Percentiles rank a stretch among this genome's conserved stretches.
phyloP scores from a whole-genome alignment of 2,888 invertebrate species.

The Lamellibrachia satsuma region DNA sequence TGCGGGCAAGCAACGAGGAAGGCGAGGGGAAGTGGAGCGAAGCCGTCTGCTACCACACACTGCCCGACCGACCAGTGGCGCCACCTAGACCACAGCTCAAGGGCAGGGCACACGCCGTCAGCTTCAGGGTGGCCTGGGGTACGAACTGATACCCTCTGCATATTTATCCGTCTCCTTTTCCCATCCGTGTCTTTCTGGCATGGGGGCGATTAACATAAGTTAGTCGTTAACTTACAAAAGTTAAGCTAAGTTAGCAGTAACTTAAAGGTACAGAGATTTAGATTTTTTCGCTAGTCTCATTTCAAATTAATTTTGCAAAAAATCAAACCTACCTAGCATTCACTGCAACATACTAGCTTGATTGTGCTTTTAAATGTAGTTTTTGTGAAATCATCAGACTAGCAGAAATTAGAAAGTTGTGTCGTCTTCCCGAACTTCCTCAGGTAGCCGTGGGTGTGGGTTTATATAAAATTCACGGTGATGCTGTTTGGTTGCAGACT shows the following conservation, averaged over 20 bases:
- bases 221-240: too few relatives aligned
- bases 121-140: conserved; percentile 83
- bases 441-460: background rate
- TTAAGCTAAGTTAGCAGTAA: too few relatives aligned
- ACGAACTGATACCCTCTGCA: conserved; percentile 35
- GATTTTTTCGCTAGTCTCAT: too few relatives aligned
- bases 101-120: conserved; percentile 82
- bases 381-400: background rate
- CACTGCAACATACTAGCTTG: too few relatives aligned
- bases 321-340: too few relatives aligned
- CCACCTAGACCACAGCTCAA: conserved; percentile 82
- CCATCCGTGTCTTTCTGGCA: background rate
- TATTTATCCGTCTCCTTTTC: background rate
- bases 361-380: background rate
- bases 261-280: too few relatives aligned
- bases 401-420: too few relatives aligned
- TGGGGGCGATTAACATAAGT: too few relatives aligned
- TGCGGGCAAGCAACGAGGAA: conserved; percentile 83
- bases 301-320: too few relatives aligned
- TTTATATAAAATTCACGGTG: background rate
- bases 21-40: conserved; percentile 85
- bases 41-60: conserved; percentile 71
- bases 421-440: too few relatives aligned
- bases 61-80: conserved; percentile 80
- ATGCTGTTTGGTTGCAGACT: conserved; percentile 46